A percentile compares a stretch with the other conserved stretches of the same genome.
Evolutionary conservation across 2,797 vertebrate genomes (phyloP).

Genomic region (Tarsius wallacei): DNA sequence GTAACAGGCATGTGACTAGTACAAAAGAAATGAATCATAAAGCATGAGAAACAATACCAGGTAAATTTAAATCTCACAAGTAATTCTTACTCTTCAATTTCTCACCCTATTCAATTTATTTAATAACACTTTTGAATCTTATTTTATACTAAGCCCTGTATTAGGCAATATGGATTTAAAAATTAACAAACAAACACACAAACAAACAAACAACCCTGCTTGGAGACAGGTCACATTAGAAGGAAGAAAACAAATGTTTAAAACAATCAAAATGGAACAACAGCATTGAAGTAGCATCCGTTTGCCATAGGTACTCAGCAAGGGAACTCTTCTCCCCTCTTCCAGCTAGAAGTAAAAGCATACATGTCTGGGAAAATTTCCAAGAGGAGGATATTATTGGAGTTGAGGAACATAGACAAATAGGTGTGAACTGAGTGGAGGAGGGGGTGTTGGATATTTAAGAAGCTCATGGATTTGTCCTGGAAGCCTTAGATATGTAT

Average conservation of each 20-base stretch:
- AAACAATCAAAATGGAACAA: not conserved
- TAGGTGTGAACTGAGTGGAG: not conserved
- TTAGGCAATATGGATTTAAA: constrained; percentile 20
- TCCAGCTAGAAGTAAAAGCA: not conserved
- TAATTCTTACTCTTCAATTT: constrained; percentile 25
- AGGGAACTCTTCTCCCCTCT: accelerated
- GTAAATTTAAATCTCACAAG: not conserved
- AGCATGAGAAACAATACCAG: not conserved
- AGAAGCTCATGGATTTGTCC: not conserved
- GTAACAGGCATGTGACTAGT: not conserved
- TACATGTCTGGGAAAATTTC: not conserved
- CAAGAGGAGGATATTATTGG: not conserved
- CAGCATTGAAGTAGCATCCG: not conserved
- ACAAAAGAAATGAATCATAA: not conserved
- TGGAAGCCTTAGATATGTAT: not conserved
- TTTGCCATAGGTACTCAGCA: not conserved
- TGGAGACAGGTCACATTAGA: not conserved
- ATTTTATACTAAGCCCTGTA: not conserved
- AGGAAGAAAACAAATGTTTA: not conserved
- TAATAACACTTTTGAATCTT: not conserved
- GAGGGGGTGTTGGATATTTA: not conserved
- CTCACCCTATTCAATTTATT: not conserved
- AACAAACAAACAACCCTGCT: not conserved
- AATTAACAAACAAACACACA: not conserved
- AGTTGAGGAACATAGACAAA: not conserved